Conservation (phyloP, 2,113 vertebrate species). For the Tricholaema leucomelas region DNA sequence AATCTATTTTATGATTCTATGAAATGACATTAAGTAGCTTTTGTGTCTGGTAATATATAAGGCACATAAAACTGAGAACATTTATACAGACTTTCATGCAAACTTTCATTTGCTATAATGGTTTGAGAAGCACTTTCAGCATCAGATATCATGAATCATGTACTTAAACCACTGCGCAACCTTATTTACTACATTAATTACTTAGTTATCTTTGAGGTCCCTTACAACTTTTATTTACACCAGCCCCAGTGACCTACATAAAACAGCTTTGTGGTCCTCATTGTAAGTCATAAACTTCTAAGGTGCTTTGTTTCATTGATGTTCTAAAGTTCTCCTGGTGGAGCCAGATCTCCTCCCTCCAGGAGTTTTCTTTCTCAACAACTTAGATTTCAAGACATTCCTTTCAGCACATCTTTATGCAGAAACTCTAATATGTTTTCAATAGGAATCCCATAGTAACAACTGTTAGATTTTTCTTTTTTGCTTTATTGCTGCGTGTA, state of each 20-base stretch:
- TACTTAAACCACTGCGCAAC: neutral
- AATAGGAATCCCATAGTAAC: neutral
- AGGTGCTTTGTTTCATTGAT: rapidly evolving
- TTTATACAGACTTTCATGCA: neutral
- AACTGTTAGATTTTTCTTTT: neutral
- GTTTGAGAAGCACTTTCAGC: neutral
- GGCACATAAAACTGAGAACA: neutral
- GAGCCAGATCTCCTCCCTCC: neutral
- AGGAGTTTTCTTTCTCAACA: neutral
- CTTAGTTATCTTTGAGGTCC: neutral
- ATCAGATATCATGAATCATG: neutral
- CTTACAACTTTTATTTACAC: neutral
- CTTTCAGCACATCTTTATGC: neutral
- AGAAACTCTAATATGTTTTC: neutral
- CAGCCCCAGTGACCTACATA: neutral
- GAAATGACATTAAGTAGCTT: neutral
- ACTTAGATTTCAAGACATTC: neutral
- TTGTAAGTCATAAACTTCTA: neutral
- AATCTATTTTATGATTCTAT: no score
- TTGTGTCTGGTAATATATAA: neutral
- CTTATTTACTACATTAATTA: neutral
- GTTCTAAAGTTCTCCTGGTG: neutral
- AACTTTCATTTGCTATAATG: neutral
- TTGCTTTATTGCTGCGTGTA: neutral
- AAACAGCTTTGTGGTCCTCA: neutral